Base-by-base conservation (phyloP, 2,797 vertebrate species). In the Sebastolobus altivelis region DNA sequence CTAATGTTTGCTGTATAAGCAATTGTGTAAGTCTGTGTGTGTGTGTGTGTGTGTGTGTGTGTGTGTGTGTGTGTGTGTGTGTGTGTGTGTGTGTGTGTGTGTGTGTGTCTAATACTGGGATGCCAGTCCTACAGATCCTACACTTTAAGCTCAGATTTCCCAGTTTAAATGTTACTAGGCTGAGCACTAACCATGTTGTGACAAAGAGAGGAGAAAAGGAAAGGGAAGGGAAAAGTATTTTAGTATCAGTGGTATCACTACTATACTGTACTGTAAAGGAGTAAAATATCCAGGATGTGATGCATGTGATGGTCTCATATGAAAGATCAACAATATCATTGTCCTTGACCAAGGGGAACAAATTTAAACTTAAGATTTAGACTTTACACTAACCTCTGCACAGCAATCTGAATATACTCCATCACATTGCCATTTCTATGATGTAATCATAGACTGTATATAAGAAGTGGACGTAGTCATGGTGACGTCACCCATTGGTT, bases 1-100 rank as follows among this genome's bases (percentile, higher is more conserved):
- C 33, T 72, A 43, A 58, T 83, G 74, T 83, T 91, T 91, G 81
- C 81, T 81, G 61, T 82, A 38, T 65, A 33, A 56, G 77, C 35
- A 54, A 63, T 79, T 43, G 55, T 31, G 18, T 52, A 10, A 25
- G n/a, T 55, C 6, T 49, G 46, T 20, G 54, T 52, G 46, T 52
- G 40, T 40, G 38, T 40, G 38, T 40, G 38, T 40, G 38, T 46
- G 13, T 46, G 43, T 46, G 16, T 46, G 43, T 43, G 40, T 33
- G 33, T 33, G 33, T 33, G 75, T 61, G 35, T 52, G 22, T 65
- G 43, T 31, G 59, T 6, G n/a, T n/a, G n/a, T n/a, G n/a, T n/a
- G n/a, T 58, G 56, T 31, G 54, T 59, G 56, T 46, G 16, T 46
- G 43, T 43, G 40, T 33, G 33, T 33, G 33, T 33, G 75, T 61